Conservation (phyloP, 2,888 invertebrate genomes). For the Agrotis puta region DNA sequence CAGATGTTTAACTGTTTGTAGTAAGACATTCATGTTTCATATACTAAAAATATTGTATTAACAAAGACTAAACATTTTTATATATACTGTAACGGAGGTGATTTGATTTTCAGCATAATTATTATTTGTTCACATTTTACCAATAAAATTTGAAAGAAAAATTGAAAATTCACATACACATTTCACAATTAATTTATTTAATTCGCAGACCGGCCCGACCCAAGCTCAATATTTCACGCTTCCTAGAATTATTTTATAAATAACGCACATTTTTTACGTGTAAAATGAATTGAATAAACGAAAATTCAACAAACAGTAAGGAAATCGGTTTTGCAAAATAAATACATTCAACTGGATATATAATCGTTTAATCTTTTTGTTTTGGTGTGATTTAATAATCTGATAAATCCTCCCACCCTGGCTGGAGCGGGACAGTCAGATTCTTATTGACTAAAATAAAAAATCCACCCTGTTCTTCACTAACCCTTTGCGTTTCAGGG, state of each 20-base stretch:
- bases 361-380: slow-evolving; percentile 6
- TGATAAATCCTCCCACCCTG: too few relatives aligned
- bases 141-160: background rate
- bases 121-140: background rate
- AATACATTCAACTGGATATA: slow-evolving; percentile 4
- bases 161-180: background rate
- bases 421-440: too few relatives aligned
- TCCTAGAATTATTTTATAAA: slow-evolving; percentile 6
- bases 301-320: background rate
- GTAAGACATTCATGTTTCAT: too few relatives aligned
- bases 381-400: too few relatives aligned
- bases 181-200: slow-evolving; percentile 2
- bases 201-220: background rate
- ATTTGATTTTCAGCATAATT: background rate
- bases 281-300: slow-evolving; percentile 1
- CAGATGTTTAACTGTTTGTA: too few relatives aligned
- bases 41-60: background rate
- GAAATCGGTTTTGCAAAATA: slow-evolving; percentile 6
- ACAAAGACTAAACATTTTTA: background rate
- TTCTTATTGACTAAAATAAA: too few relatives aligned
- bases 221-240: slow-evolving; percentile 10
- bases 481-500: too few relatives aligned
- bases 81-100: too few relatives aligned
- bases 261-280: background rate
- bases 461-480: too few relatives aligned